Base-by-base conservation (phyloP, 2,888 invertebrate species). In the Matsumyia berberina region DNA sequence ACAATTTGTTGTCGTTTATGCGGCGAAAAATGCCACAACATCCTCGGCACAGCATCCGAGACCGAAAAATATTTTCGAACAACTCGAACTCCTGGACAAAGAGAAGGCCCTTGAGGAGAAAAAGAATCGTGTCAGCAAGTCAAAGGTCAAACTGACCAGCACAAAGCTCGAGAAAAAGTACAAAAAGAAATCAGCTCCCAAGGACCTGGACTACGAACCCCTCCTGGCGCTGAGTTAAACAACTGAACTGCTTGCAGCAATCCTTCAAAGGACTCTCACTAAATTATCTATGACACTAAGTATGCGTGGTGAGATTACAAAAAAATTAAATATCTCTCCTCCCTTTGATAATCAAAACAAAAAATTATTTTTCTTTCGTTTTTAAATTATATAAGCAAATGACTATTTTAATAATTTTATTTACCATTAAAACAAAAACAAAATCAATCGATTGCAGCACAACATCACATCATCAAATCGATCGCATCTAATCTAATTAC, bases 41-140 rank as follows among this genome's bases (percentile, higher is more conserved):
- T 77, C 88, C 2, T 87, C 86, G 44, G 76, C 57, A 7, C 67
- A 74, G 2, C 90, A 91, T 89, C 89, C 91, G 31, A 90, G 91
- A 87, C 96, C 96, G n/a, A 95, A 96, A 88, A 97, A 97, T 89
- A 97, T 97, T 69, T 95, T 96, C 86, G 97, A 97, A 90, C 96
- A 96, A 67, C 91, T 97, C 86, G 94, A 95, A 87, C 93, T 95
- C 90, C 91, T 96, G 6, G 97, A 97, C 88, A 92, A 94, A 62
- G 94, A 94, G 86, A 91, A 91, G 82, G 91, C 89, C 11, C 86
- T 88, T 17, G 91, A 91, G 78, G 90, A 90, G 78, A 89, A 90
- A 70, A 88, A 89, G 51, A 89, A 88, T 58, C 89, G 92, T 91
- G 72, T 93, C 90, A 82, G 91, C 86, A 95, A 94, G 89, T 92